Base-by-base conservation (phyloP, 2,888 invertebrate species). In the Andrena chrysosceles region DNA sequence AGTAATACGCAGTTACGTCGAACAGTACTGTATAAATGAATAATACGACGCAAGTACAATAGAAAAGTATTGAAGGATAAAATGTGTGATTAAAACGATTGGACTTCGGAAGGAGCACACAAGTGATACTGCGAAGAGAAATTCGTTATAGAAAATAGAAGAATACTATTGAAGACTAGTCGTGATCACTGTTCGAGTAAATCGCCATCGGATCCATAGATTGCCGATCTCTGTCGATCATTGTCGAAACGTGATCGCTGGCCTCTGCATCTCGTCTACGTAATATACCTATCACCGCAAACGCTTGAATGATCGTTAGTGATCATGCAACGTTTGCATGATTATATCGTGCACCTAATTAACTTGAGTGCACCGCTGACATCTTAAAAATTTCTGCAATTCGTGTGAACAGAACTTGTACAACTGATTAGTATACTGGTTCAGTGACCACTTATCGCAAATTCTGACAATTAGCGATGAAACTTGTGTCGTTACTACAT, bases 111-210 rank as follows among this genome's bases (percentile, higher is more conserved):
- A 20, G 62, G 68, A 74, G 60, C 64, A 76, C 59, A 81, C 71
- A 64, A 54, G 76, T 60, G 60, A 77, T 52, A 66, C 48, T 52
- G 76, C 48, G 68, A 70, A 60, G 75, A 73, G 74, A 63, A 71
- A 67, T 68, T 81, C 62, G 31, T 78, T 72, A 83, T 74, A 83
- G 81, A 80, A 85, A 85, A 83, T 86, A 88, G 85, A 87, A 89
- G 85, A 91, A 91, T 91, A 91, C 87, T 91, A 91, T 91, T 85
- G 83, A 90, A 88, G 90, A 92, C 90, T 89, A 92, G 91, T 90
- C 85, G 87, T 87, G 88, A 90, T 84, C 86, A 59, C 63, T 86
- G 77, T 84, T 80, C 83, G 78, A 85, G 89, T 71, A 80, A 87
- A 83, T 78, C 75, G 59, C 78, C 60, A 73, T 72, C 56, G 49